Evolutionary conservation across 1,140 invertebrate species (phyloP), one percentile per base, ranked within the genome.

Genomic region (Carposina sasakii): DNA sequence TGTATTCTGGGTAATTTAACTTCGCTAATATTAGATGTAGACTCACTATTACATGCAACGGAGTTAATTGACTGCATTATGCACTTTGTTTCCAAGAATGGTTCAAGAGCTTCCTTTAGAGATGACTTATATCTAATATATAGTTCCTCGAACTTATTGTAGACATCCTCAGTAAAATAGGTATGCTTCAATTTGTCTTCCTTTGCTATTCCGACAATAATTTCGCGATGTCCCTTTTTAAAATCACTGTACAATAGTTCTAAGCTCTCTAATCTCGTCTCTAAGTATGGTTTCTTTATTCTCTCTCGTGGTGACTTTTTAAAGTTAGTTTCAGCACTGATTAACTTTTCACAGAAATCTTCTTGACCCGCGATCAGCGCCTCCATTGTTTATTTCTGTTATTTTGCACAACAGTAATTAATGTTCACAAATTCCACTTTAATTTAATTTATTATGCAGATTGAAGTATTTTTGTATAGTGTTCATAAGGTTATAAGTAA

Each of bases 1-100:
- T 57, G 9, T 13, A 63, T 63, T 16, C 15, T 33, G 0, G 54
- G 63, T n/a, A 65, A 34, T 22, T 48, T 57, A 16, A 59, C 34
- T 19, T 51, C 48, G 28, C 5, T n/a, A 9, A 37, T 20, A 31
- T 26, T 1, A 4, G 8, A 17, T n/a, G 8, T 37, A 23, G 44
- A 12, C 13, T 23, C 13, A 37, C 8, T 23, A 28, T 12, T 8
- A 9, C 33, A 3, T 3, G n/a, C 6, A 24, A n/a, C n/a, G n/a
- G n/a, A n/a, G n/a, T n/a, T n/a, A n/a, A n/a, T n/a, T n/a, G n/a
- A n/a, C n/a, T n/a, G n/a, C n/a, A n/a, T n/a, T n/a, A n/a, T n/a
- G n/a, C n/a, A n/a, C n/a, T n/a, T n/a, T n/a, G n/a, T n/a, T n/a
- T n/a, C n/a, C n/a, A n/a, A n/a, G n/a, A 45, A 16, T 24, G 21